Evolutionary conservation across 2,113 vertebrate genomes (phyloP), one percentile per base, ranked within the genome.

Genomic region (Neolamprologus longior): DNA sequence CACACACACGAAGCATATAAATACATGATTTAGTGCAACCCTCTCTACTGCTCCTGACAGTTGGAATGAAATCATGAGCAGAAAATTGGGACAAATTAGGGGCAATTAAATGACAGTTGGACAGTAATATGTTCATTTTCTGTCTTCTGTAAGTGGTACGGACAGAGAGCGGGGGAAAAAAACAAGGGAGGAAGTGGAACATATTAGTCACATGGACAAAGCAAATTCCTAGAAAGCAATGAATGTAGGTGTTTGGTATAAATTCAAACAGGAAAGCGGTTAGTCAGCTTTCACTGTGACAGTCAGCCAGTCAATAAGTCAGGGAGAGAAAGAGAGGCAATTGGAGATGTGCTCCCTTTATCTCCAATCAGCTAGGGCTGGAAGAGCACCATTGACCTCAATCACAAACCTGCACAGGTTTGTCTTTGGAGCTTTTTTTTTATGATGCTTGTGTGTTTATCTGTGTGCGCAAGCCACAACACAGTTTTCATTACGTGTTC

Each of bases 21-120:
- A 88, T 61, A 55, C 84, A 82, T 37, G 71, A 66, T 66, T 91
- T 61, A 88, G 76, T 19, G 83, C 90, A 91, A 91, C 91, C 91
- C 84, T 89, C 92, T 83, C 87, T 89, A 88, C 73, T 61, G 78
- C 52, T 90, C 84, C 76, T 95, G 94, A 95, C 95, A 93, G 90
- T 87, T 33, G 85, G 82, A 94, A 90, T 87, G 57, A 91, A 90
- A 90, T 92, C 91, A 94, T 95, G 91, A 94, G 92, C 85, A 91
- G 88, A 94, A 94, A 95, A 96, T 93, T 92, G 88, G 85, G 89
- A 91, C 81, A 87, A 95, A 95, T 94, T 95, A 95, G 89, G 89
- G 90, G 91, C 94, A 95, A 94, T 94, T 92, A 95, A 95, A 94
- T 86, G 66, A 84, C 88, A 88, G 78, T 79, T 78, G 85, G 82